phyloP scores from a whole-genome alignment of 30 jellyfish, hydroid and myxozoan genomes.

The Mastigias papua region DNA sequence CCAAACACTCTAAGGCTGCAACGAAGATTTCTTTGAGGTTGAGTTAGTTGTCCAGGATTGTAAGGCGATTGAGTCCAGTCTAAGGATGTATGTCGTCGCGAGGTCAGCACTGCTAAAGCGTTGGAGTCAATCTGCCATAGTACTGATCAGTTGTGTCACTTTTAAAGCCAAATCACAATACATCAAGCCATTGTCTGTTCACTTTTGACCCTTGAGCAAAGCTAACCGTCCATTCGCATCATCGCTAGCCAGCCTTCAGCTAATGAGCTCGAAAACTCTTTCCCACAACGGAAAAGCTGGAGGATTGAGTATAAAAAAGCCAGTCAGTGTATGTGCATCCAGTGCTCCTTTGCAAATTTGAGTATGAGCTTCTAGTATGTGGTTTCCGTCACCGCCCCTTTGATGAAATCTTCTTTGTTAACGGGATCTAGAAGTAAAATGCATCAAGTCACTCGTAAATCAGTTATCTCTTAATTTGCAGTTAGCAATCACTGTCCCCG shows the following conservation, averaged over 20 bases:
- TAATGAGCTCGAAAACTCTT: background rate
- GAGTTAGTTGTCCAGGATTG: background rate
- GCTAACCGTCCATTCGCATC: background rate
- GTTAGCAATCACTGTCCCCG: background rate
- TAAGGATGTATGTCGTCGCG: background rate
- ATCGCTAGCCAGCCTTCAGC: background rate
- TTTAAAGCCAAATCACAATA: background rate
- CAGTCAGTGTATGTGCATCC: background rate
- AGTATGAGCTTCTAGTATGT: conserved; percentile 2
- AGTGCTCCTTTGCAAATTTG: background rate
- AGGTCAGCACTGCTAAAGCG: too few species aligned
- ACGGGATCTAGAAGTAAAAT: conserved; percentile 32
- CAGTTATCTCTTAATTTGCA: background rate
- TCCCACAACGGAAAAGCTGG: background rate
- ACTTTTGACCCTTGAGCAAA: background rate
- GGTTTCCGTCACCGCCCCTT: conserved; percentile 74
- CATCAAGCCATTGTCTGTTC: background rate
- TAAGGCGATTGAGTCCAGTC: background rate
- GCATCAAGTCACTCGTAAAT: background rate
- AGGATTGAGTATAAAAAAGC: background rate
- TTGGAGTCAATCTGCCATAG: conserved; percentile 1
- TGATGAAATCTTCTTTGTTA: conserved; percentile 16
- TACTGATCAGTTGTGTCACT: background rate
- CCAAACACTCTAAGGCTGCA: background rate
- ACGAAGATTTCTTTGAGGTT: background rate